Evolutionary conservation across 2,888 invertebrate genomes (phyloP), one percentile per base, ranked within the genome.

Genomic region (Imbricaverruca yamaguchii): DNA sequence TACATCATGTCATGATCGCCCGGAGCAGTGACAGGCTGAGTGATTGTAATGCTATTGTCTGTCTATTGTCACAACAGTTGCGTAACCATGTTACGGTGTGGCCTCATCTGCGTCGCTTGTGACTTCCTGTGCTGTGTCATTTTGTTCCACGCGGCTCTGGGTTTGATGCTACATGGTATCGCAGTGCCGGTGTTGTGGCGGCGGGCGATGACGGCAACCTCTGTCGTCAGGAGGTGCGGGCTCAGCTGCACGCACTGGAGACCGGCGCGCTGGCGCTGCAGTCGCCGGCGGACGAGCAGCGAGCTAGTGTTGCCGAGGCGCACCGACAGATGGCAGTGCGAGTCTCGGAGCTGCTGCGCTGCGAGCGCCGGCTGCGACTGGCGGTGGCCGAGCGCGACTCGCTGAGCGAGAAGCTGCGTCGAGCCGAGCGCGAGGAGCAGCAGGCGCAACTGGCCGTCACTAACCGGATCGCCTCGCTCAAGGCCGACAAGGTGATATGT

Each of bases 351-450:
- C 21, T 74, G 74, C 9, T 74, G 74, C 74, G 74, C 53, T 10
- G 23, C 10, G 74, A 74, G 74, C 74, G 74, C 21, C 74, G 74
- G 21, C 74, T 74, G 74, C 74, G 55, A 18, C 55, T 74, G 74
- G 10, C 11, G 21, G 9, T 55, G 18, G 53, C 21, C 9, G 74
- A 74, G 21, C 53, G 74, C 21, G 21, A 39, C 21, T 18, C 15
- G 74, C 74, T 74, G 74, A 21, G 18, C 0, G 55, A 53, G 55
- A 23, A 55, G 21, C 74, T 74, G 55, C 8, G 10, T 21, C 9
- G 18, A 18, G 55, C 55, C 18, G 55, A 55, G 55, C 1, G 8
- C 2, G 74, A 74, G 21, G 12, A 11, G 21, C 53, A 74, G 74
- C 8, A 3, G 55, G 74, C 74, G 10, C 74, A 55, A 55, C 74